Conservation (phyloP, 2,113 vertebrate genomes). For the Nymphicus hollandicus region DNA sequence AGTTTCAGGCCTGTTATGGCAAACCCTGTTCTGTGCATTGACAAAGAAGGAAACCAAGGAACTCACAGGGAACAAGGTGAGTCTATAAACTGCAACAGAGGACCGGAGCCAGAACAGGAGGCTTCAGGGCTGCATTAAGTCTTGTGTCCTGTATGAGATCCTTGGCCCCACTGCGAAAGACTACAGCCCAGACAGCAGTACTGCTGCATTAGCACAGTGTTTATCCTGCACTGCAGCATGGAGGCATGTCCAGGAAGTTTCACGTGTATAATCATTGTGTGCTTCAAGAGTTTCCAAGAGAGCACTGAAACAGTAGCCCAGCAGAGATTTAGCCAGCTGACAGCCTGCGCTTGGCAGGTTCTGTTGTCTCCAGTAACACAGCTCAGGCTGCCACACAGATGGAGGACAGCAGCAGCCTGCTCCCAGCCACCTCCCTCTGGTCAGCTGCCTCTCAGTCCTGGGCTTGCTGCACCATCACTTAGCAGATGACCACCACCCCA, state of each 20-base stretch:
- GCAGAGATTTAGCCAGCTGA: not conserved
- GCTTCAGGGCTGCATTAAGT: not conserved
- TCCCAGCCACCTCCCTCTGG: not conserved
- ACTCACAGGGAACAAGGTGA: not conserved
- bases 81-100: not conserved
- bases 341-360: not conserved
- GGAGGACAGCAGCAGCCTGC: not conserved
- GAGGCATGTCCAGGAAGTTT: not conserved
- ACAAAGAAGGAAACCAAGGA: not conserved
- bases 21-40: not conserved
- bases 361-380: not conserved
- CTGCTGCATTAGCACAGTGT: not conserved
- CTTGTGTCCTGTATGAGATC: not conserved
- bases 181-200: not conserved
- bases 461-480: not conserved
- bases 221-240: slow-evolving; percentile 9
- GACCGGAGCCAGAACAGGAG: not conserved
- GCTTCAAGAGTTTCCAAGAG: not conserved
- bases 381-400: not conserved
- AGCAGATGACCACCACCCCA: not conserved
- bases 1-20: not conserved
- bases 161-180: not conserved
- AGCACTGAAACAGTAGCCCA: not conserved
- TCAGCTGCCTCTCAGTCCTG: not conserved
- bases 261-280: rapidly evolving